A percentile compares a stretch with the other conserved stretches of the same genome.
Conservation (phyloP, 2,113 vertebrate genomes). For the Setophaga coronata region DNA sequence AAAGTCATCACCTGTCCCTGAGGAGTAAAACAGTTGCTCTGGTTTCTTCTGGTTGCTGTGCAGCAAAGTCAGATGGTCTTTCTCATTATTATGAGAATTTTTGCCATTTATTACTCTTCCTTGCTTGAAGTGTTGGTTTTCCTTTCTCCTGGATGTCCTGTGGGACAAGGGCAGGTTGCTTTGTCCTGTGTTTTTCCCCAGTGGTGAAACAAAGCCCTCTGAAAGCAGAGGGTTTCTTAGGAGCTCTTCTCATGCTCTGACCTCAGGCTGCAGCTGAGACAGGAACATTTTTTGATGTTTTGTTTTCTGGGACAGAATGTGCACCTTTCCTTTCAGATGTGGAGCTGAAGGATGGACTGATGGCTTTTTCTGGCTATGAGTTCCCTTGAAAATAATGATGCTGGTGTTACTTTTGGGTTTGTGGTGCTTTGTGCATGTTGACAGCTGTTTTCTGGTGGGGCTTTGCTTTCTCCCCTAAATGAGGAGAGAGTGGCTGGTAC, state of each 20-base stretch:
- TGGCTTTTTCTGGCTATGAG: background rate
- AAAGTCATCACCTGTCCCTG: background rate
- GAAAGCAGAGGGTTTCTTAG: background rate
- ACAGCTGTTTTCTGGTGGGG: background rate
- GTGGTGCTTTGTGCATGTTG: background rate
- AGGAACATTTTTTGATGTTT: background rate
- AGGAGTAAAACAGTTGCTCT: background rate
- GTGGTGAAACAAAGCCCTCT: background rate
- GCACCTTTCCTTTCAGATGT: background rate
- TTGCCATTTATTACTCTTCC: background rate
- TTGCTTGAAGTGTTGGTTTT: background rate
- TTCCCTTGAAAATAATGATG: background rate
- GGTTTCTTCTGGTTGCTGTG: background rate
- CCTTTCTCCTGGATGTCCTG: background rate
- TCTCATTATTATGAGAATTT: background rate
- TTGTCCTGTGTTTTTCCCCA: fast-evolving
- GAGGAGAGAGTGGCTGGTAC: background rate
- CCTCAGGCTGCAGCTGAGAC: background rate
- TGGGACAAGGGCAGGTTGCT: background rate
- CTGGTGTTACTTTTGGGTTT: background rate
- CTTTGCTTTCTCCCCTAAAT: background rate
- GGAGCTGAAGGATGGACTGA: background rate
- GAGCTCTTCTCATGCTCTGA: background rate
- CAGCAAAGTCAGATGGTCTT: background rate
- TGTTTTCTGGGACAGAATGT: background rate